A percentile compares a stretch with the other conserved stretches of the same genome.
Conservation (phyloP, 2,888 invertebrate genomes). For the Macrophya alboannulata region DNA sequence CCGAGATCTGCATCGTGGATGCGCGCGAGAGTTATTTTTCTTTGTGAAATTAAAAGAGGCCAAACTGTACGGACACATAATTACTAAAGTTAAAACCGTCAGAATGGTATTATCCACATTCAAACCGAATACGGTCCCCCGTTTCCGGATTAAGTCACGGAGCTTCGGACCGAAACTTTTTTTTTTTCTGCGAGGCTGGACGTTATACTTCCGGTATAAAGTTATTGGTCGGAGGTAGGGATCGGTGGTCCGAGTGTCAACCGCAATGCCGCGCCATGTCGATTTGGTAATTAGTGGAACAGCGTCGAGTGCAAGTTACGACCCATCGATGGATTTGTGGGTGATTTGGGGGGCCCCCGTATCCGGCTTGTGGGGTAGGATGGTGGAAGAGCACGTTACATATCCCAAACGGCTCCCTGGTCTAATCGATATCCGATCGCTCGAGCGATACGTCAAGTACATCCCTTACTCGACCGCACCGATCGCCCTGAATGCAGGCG, state of each 20-base stretch:
- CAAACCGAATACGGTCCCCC: not conserved
- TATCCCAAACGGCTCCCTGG: constrained; percentile 56
- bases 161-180: not conserved
- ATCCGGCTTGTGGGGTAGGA: constrained; percentile 17
- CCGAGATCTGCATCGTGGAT: not conserved
- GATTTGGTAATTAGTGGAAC: constrained; percentile 74
- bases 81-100: not conserved
- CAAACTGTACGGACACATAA: not conserved
- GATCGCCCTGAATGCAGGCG: constrained; percentile 35
- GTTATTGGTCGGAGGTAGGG: constrained; percentile 25
- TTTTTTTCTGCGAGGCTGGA: not conserved
- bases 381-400: constrained; percentile 45
- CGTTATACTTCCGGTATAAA: constrained; percentile 29
- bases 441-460: constrained; percentile 77
- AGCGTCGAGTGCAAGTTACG: constrained; percentile 76
- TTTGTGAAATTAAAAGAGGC: not conserved
- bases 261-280: constrained; percentile 65
- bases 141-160: not conserved
- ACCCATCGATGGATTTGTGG: constrained; percentile 68
- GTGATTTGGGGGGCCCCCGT: constrained; percentile 55
- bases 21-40: not conserved
- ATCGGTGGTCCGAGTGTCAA: constrained; percentile 65
- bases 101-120: not conserved
- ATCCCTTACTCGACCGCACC: constrained; percentile 67
- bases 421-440: constrained; percentile 78